Evolutionary conservation across 2,113 vertebrate genomes (phyloP).

Genomic region (Hyperopisus bebe): DNA sequence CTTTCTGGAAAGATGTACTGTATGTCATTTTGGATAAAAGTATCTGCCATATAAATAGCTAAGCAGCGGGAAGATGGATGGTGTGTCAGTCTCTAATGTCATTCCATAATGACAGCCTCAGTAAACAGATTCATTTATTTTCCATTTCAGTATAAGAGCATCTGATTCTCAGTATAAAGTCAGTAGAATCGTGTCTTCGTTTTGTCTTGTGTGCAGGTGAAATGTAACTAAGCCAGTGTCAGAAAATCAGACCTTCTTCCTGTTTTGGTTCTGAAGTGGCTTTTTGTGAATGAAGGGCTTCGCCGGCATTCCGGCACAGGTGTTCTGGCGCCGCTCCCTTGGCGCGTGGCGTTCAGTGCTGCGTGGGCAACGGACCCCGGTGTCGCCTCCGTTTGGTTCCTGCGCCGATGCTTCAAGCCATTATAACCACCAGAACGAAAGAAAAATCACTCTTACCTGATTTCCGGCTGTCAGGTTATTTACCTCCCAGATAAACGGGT

Average conservation of each 20-base stretch:
- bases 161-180: background rate
- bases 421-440: background rate
- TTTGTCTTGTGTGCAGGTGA: background rate
- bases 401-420: background rate
- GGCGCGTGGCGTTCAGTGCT: background rate
- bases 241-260: background rate
- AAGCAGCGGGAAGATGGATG: background rate
- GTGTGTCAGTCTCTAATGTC: background rate
- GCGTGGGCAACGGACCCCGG: background rate
- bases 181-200: background rate
- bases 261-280: background rate
- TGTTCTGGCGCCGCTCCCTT: background rate
- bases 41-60: background rate
- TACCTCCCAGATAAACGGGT: background rate
- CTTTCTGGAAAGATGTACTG: background rate
- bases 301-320: background rate
- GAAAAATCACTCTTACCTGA: background rate
- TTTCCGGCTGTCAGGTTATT: background rate
- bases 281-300: background rate
- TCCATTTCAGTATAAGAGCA: background rate
- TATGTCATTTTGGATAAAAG: background rate
- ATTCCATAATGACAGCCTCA: background rate
- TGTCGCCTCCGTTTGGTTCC: background rate
- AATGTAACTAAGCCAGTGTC: background rate
- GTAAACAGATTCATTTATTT: background rate